Base-by-base conservation (phyloP, 2,113 vertebrate genomes). In the Heterochromis multidens region DNA sequence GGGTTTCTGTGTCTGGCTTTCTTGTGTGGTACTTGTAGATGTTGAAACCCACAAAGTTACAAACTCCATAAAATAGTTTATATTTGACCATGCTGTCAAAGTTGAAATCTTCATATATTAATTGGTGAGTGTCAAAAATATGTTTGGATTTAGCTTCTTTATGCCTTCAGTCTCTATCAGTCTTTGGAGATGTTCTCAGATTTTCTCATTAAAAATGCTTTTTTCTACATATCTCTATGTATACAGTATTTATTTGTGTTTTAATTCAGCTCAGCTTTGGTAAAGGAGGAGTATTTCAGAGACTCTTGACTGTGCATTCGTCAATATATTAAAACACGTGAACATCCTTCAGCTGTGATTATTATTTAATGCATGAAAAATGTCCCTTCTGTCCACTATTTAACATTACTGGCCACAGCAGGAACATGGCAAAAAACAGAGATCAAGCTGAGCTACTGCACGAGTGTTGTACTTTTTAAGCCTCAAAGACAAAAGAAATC, bases 401-500 rank as follows among this genome's bases (percentile, higher is more conserved):
- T 81, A 84, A 85, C 63, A 61, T 79, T 54, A 80, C 37, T 74
- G 61, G 72, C 62, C 70, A 61, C 31, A 31, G 23, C 76, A 80
- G 74, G 31, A 67, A 83, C 9, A 80, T 5, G 52, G 40, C 13
- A 79, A 81, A 65, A 62, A 80, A 67, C 9, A 57, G 37, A 88
- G 79, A 81, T 81, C 40, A 90, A 86, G 62, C 83, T 19, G 17
- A 76, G 54, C 65, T 72, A 25, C 61, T 81, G 87, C 77, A 88
- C 88, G 86, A 90, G 86, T 90, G 90, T 87, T 87, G 78, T 31
- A 77, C 59, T 88, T 85, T 84, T 81, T 87, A 79, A 92, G 82
- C 89, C 87, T 78, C 4, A 19, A 40, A 86, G 35, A 94, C 87
- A 93, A 93, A 90, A 83, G 54, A 86, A 87, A 90, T 70, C 86